phyloP scores from a whole-genome alignment of 1,140 invertebrate genomes.

The Temnothorax nylanderi region DNA sequence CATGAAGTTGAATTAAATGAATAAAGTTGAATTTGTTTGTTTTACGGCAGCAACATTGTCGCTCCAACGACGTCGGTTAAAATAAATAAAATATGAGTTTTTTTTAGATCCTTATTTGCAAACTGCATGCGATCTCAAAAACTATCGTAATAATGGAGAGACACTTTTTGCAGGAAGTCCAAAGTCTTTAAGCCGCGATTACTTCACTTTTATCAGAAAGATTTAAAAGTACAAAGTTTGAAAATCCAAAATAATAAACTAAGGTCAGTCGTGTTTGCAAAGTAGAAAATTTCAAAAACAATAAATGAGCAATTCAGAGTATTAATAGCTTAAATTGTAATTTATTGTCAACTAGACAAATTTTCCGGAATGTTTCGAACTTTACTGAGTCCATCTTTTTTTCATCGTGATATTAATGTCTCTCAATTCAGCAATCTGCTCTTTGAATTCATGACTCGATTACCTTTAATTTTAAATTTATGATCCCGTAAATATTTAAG shows the following conservation, averaged over 20 bases:
- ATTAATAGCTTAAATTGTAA: no score
- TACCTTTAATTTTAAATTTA: background rate
- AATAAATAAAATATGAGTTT: background rate
- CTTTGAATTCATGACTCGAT: background rate
- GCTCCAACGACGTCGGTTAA: background rate
- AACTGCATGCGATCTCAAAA: background rate
- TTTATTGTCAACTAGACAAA: no score
- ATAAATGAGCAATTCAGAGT: no score
- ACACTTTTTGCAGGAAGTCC: background rate
- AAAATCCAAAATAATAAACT: no score
- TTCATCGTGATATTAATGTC: background rate
- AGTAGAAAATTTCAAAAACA: no score
- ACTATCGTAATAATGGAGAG: background rate
- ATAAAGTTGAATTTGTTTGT: background rate
- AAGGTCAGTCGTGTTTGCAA: no score
- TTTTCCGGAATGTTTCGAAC: no score
- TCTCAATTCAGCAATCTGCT: background rate
- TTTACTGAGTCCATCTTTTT: no score
- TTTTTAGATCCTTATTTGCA: background rate
- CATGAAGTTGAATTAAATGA: conserved; percentile 42
- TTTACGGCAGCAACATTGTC: background rate
- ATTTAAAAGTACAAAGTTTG: conserved; percentile 3
- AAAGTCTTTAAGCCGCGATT: background rate
- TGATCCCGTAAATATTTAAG: background rate
- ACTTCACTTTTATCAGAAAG: background rate